Conservation (phyloP, 2,113 vertebrate species). For the Copsychus sechellarum region DNA sequence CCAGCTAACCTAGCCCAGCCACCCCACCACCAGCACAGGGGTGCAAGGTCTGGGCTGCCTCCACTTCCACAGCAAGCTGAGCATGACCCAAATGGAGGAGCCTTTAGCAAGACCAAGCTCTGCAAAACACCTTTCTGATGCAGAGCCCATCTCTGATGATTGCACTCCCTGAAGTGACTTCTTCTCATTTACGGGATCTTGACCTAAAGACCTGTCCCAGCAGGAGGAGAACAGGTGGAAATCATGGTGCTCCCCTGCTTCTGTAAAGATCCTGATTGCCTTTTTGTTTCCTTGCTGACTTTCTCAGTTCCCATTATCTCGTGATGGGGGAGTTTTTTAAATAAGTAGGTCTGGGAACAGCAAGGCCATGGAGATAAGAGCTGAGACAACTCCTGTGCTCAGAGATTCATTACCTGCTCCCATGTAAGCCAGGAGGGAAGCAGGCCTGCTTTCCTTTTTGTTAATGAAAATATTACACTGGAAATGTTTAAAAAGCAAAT, state of each 20-base stretch:
- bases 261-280: neutral
- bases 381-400: fast-evolving
- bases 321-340: neutral
- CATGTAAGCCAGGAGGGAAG: neutral
- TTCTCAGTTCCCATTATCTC: neutral
- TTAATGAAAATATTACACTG: neutral
- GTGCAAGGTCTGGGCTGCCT: neutral
- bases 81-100: neutral
- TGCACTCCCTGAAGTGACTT: neutral
- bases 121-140: neutral
- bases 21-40: fast-evolving
- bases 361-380: neutral
- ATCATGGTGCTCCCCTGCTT: neutral
- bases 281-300: conserved; percentile 4
- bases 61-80: fast-evolving
- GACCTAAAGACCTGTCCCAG: neutral
- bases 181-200: neutral
- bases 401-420: conserved; percentile 30
- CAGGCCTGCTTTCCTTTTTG: neutral
- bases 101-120: neutral
- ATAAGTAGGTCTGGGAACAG: neutral
- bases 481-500: neutral
- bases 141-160: neutral
- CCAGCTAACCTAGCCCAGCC: neutral
- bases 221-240: neutral